Evolutionary conservation across 2,797 vertebrate species (phyloP).

Genomic region (Hybognathus amarus): DNA sequence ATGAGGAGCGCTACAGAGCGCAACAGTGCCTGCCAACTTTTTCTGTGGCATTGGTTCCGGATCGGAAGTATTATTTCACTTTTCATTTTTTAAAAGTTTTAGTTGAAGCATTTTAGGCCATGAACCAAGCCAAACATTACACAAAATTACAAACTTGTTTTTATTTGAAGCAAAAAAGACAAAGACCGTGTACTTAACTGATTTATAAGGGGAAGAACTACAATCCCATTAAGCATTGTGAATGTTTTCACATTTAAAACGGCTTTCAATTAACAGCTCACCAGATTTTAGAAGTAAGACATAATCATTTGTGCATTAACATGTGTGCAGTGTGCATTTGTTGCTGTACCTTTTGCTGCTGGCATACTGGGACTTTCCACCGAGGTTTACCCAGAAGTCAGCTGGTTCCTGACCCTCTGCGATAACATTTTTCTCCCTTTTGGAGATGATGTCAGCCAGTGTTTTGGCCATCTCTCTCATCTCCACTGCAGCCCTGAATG

Average conservation of each 20-base stretch:
- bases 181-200: neutral
- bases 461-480: constrained; percentile 86
- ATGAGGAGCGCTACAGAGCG: neutral
- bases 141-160: neutral
- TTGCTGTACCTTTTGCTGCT: constrained; percentile 78
- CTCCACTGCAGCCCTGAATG: constrained; percentile 85
- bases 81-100: neutral
- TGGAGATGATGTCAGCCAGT: constrained; percentile 82
- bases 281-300: neutral
- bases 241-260: too few relatives aligned
- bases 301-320: neutral
- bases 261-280: neutral
- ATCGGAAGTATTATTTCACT: neutral
- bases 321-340: neutral
- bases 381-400: constrained; percentile 86
- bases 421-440: constrained; percentile 81
- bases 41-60: neutral
- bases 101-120: too few relatives aligned
- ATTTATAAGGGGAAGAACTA: neutral
- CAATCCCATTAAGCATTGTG: neutral
- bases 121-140: neutral
- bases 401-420: constrained; percentile 87
- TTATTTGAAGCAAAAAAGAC: neutral
- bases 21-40: neutral
- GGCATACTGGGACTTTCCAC: constrained; percentile 85